Base-by-base conservation (phyloP, 2,888 invertebrate species). In the Acleris laterana region DNA sequence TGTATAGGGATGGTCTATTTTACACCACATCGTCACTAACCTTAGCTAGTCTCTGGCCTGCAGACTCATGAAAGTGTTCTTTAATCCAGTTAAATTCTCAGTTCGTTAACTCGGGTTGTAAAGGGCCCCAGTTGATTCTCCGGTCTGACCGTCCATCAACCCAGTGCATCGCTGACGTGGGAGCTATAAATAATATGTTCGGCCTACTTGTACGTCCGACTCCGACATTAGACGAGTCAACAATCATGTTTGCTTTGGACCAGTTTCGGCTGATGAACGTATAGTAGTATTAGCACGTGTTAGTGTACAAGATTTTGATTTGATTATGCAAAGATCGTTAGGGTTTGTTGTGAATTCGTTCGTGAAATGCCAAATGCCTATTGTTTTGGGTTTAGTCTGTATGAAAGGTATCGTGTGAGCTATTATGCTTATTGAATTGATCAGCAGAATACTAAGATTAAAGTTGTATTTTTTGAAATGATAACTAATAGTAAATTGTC, bases 121-220 rank as follows among this genome's bases (percentile, higher is more conserved):
- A 65, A 53, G 60, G 64, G 53, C 48, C 46, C 59, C 52, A 19
- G 25, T 19, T 25, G 22, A 56, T 62, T 44, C 19, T n/a, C 61
- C 19, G 44, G 28, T n/a, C 51, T 65, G 65, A 61, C 49, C 66
- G 66, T 57, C 66, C 66, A 52, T 66, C 66, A 66, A 42, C 65
- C 64, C 66, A 46, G 32, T 62, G 62, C 66, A 68, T 69, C 69
- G 74, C 74, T 84, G 88, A 86, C 87, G 85, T 79, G 72, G 66
- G 69, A 62, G 75, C 85, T 89, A 89, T 89, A 85, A 89, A 90
- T 90, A 89, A 87, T 88, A 80, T 82, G 85, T 86, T 87, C 57
- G 90, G 86, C 90, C 90, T 79, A 90, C 81, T 85, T 89, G 80
- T 74, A 71, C 53, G n/a, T 38, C 50, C 22, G 28, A 9, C 13